Evolutionary conservation across 2,113 vertebrate genomes (phyloP).

Genomic region (Crotalus viridis): DNA sequence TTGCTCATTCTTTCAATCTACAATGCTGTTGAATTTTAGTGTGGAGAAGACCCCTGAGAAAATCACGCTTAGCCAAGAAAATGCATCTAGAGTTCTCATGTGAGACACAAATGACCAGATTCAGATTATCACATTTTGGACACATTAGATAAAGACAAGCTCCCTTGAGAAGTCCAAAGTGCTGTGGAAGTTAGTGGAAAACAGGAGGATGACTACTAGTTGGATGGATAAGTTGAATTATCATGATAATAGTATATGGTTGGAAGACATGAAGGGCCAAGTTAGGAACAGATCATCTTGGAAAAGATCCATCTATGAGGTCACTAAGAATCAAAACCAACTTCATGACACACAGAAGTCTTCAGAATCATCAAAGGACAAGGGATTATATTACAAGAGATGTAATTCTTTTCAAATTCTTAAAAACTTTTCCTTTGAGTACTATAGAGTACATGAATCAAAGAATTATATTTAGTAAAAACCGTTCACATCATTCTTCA

Average conservation of each 20-base stretch:
- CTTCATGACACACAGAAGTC: not conserved
- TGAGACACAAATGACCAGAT: not conserved
- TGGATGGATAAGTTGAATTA: not conserved
- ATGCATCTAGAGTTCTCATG: not conserved
- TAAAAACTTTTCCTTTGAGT: too few species aligned
- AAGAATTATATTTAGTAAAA: too few species aligned
- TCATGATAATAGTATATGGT: not conserved
- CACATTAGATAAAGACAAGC: not conserved
- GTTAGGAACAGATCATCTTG: not conserved
- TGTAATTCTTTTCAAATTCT: too few species aligned
- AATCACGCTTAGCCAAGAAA: not conserved
- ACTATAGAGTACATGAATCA: too few species aligned
- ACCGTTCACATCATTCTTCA: too few species aligned
- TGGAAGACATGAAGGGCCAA: not conserved
- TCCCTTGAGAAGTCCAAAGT: not conserved
- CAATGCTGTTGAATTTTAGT: not conserved
- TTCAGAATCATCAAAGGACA: not conserved
- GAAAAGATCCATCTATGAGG: not conserved
- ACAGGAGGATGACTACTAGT: not conserved
- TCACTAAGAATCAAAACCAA: not conserved
- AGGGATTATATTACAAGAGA: not conserved
- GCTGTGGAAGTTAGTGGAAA: not conserved
- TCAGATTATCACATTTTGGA: not conserved
- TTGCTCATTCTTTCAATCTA: not conserved
- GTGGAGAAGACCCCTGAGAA: not conserved